Evolutionary conservation across 2,113 vertebrate species (phyloP).

Genomic region (Agapornis roseicollis): DNA sequence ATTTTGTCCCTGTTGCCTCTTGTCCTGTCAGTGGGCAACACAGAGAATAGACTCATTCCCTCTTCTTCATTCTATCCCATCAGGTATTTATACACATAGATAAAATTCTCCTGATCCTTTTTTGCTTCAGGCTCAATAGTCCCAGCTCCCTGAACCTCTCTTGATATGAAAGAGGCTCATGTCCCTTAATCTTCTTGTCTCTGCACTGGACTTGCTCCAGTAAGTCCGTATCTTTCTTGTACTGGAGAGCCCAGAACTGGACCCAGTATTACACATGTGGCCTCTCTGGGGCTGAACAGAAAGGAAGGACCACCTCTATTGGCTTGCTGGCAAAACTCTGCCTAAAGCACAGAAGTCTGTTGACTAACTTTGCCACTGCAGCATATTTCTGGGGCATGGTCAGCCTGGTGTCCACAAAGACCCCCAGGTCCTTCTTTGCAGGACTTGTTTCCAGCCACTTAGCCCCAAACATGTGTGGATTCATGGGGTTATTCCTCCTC

Average conservation of each 20-base stretch:
- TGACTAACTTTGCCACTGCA: background rate
- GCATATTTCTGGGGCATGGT: background rate
- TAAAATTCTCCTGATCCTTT: background rate
- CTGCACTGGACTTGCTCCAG: background rate
- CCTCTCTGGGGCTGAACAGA: background rate
- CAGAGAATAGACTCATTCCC: accelerated
- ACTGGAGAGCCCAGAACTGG: background rate
- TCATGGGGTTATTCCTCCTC: background rate
- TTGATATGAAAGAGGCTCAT: background rate
- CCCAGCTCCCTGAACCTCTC: background rate
- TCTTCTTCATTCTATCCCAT: background rate
- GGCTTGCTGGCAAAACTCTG: background rate
- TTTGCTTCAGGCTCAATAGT: background rate
- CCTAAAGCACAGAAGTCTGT: background rate
- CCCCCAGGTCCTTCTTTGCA: background rate
- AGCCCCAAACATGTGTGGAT: background rate
- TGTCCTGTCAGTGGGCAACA: background rate
- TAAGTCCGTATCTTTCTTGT: background rate
- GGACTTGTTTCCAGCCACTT: background rate
- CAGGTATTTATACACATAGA: background rate
- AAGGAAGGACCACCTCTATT: background rate
- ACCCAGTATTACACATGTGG: background rate
- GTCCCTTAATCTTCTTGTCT: background rate
- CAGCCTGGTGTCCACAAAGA: background rate
- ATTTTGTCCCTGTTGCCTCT: background rate